Percentiles rank a stretch among this genome's conserved stretches.
phyloP scores from a whole-genome alignment of 2,888 invertebrate species.

The Ecliptopera silaceata region DNA sequence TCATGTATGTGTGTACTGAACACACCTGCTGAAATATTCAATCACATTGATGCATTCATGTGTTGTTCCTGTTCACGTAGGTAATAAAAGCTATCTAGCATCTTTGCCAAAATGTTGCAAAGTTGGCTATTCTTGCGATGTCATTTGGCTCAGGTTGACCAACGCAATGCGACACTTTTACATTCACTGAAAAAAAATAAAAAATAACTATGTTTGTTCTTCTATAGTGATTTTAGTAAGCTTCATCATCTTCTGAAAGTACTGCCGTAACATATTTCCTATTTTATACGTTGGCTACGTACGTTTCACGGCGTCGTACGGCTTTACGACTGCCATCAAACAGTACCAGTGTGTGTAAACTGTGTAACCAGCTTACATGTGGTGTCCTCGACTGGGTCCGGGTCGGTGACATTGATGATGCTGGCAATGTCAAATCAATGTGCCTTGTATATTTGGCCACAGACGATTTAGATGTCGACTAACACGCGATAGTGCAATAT shows the following conservation, averaged over 20 bases:
- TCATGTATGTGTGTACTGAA: constrained; percentile 5
- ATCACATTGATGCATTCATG: background rate
- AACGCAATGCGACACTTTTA: constrained; percentile 19
- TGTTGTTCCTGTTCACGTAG: background rate
- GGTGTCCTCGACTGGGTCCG: constrained; percentile 7
- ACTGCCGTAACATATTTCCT: constrained; percentile 25
- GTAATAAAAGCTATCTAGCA: background rate
- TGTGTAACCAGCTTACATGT: constrained; percentile 26
- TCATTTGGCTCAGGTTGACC: constrained; percentile 13
- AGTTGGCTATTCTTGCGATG: background rate
- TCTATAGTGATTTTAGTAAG: background rate
- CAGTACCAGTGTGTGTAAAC: constrained; percentile 28
- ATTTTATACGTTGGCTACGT: constrained; percentile 32
- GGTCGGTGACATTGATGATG: constrained; percentile 30
- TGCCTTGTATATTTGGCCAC: background rate
- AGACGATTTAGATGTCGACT: no score
- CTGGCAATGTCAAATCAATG: constrained; percentile 11
- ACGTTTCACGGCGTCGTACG: constrained; percentile 38
- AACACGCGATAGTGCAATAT: no score
- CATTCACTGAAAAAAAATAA: background rate
- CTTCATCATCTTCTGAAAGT: constrained; percentile 28
- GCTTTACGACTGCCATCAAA: constrained; percentile 47
- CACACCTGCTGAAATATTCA: background rate
- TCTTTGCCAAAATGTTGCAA: constrained; percentile 11
- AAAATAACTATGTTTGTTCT: background rate